These are phyloP conservation scores for Pristionchus exspectatus DNA, from an alignment of 2,888 invertebrate species.

Conservation along the genomic window DNA sequence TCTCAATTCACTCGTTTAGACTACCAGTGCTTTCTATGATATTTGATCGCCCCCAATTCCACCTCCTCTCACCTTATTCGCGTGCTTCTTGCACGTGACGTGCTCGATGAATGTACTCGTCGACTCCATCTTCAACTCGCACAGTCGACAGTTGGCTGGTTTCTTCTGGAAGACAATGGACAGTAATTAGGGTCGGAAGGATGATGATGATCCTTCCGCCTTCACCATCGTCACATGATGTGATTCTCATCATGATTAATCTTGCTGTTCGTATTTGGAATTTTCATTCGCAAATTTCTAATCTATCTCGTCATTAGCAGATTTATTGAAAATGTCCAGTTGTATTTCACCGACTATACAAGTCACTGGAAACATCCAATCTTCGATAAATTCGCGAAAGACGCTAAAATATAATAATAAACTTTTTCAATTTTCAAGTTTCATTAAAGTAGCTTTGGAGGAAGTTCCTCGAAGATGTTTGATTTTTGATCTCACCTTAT, in stretches of 20 bases:
- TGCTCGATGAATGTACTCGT: not conserved
- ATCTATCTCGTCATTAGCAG: not conserved
- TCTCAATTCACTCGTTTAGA: not conserved
- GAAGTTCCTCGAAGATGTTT: no score
- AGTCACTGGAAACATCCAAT: not conserved
- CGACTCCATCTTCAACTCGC: slow-evolving; percentile 26
- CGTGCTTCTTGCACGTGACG: not conserved
- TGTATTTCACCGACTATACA: not conserved
- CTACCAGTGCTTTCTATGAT: not conserved
- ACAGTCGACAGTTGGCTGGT: not conserved
- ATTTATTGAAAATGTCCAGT: not conserved
- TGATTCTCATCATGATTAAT: no score
- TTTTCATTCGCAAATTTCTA: no score
- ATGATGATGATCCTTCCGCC: not conserved
- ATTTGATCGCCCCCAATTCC: not conserved
- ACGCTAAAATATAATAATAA: no score
- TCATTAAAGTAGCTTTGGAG: no score
- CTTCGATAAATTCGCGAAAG: no score
- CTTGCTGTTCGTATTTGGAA: no score
- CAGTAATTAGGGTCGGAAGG: not conserved
- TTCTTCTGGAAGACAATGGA: not conserved
- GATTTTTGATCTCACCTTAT: not conserved
- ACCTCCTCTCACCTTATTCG: not conserved
- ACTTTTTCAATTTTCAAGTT: no score
- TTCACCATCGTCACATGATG: no score